Evolutionary conservation across 2,888 invertebrate genomes (phyloP).

Genomic region (Exocentrus adspersus): DNA sequence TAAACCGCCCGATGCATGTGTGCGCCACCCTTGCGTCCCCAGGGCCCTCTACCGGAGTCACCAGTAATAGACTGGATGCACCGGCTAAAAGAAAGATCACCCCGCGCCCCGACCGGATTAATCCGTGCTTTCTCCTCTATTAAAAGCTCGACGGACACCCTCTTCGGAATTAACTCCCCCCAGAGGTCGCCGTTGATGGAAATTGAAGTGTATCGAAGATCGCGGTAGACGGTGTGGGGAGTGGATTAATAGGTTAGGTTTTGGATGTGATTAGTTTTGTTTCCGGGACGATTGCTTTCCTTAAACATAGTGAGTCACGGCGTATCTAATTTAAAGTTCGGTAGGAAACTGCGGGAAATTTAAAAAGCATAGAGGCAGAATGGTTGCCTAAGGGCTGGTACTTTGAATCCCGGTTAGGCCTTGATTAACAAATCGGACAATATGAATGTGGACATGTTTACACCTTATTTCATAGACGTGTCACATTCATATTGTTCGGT

Average conservation of each 20-base stretch:
- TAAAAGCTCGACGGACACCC: conserved; percentile 61
- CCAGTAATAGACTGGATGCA: conserved; percentile 58
- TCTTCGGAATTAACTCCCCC: conserved; percentile 49
- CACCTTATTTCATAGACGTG: no score
- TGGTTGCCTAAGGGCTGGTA: no score
- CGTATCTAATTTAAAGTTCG: no score
- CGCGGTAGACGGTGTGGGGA: conserved; percentile 24
- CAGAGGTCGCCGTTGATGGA: conserved; percentile 25
- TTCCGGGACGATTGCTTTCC: not conserved
- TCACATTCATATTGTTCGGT: no score
- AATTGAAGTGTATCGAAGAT: conserved; percentile 28
- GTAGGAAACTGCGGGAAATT: no score
- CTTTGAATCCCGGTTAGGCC: no score
- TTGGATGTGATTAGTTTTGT: conserved; percentile 25
- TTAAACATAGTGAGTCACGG: no score
- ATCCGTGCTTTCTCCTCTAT: conserved; percentile 62
- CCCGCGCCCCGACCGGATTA: conserved; percentile 61
- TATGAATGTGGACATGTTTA: no score
- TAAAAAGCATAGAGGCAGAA: no score
- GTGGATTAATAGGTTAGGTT: conserved; percentile 34
- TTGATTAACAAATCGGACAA: no score
- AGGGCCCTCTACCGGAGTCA: conserved; percentile 51
- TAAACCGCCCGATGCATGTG: no score
- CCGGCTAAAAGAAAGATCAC: conserved; percentile 61
- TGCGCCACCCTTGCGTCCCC: no score